Conservation (phyloP, 2,888 invertebrate genomes). For the Hypomecis atomaria region DNA sequence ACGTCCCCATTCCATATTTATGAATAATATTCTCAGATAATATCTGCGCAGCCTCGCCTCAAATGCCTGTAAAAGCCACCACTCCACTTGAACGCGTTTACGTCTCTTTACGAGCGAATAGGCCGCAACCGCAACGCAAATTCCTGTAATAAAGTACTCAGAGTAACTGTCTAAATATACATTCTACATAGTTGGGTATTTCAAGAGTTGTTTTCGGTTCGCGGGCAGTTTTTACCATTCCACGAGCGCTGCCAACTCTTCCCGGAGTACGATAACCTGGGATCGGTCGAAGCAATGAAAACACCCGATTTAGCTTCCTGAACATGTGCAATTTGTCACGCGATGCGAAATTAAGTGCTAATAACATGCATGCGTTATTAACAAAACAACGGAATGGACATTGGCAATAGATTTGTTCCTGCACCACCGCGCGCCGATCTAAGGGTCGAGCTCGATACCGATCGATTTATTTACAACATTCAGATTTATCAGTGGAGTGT, state of each 20-base stretch:
- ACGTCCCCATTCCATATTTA: constrained; percentile 63
- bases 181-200: constrained; percentile 33
- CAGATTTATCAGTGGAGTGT: constrained; percentile 8
- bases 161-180: constrained; percentile 32
- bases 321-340: constrained; percentile 20
- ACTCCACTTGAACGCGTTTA: constrained; percentile 48
- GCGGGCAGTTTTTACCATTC: constrained; percentile 30
- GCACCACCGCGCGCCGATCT: background rate
- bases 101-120: constrained; percentile 53
- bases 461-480: constrained; percentile 6
- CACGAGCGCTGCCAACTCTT: constrained; percentile 28
- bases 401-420: constrained; percentile 3
- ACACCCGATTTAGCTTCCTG: constrained; percentile 30
- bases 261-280: constrained; percentile 28
- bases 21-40: constrained; percentile 61
- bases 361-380: constrained; percentile 13
- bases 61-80: constrained; percentile 43
- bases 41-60: constrained; percentile 49
- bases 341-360: constrained; percentile 6
- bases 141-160: constrained; percentile 44
- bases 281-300: constrained; percentile 14
- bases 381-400: constrained; percentile 4
- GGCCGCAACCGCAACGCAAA: constrained; percentile 46
- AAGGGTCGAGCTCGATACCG: background rate
- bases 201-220: constrained; percentile 33